Conservation (phyloP, 2,113 vertebrate genomes). For the Osmerus eperlanus region DNA sequence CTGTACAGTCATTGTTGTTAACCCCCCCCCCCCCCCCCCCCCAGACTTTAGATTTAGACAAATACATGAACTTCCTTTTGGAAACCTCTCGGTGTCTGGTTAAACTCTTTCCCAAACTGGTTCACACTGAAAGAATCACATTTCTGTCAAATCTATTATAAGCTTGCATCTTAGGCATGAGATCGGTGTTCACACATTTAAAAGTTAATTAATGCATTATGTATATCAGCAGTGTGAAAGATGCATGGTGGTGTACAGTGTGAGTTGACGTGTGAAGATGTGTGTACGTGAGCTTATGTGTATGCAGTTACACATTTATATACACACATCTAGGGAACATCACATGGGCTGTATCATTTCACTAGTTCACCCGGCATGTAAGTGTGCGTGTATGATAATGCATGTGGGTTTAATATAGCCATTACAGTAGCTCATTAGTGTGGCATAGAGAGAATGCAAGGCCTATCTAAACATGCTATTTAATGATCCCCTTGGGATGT, state of each 20-base stretch:
- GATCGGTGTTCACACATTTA: conserved; percentile 31
- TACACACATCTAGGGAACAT: neutral
- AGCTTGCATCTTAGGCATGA: conserved; percentile 57
- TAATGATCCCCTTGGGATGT: conserved; percentile 67
- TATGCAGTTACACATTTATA: neutral
- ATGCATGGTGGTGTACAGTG: neutral
- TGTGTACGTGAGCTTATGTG: neutral
- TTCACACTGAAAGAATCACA: conserved; percentile 24
- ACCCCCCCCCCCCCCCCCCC: no score
- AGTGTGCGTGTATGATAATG: conserved; percentile 32
- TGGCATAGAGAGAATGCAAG: conserved; percentile 37
- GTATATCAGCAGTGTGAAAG: conserved; percentile 36
- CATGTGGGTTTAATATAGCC: conserved; percentile 66
- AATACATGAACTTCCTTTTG: no score
- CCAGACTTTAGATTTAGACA: no score
- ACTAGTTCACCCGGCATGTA: neutral
- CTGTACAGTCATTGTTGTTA: no score
- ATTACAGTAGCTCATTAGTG: conserved; percentile 63
- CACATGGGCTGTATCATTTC: neutral
- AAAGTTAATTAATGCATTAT: conserved; percentile 47
- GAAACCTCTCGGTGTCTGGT: no score
- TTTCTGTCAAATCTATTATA: conserved; percentile 62
- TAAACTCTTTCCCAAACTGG: conserved; percentile 18
- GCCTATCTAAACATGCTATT: conserved; percentile 61
- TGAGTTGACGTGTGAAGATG: neutral